Conservation (phyloP, 2,888 invertebrate species). For the Acronicta aceris region DNA sequence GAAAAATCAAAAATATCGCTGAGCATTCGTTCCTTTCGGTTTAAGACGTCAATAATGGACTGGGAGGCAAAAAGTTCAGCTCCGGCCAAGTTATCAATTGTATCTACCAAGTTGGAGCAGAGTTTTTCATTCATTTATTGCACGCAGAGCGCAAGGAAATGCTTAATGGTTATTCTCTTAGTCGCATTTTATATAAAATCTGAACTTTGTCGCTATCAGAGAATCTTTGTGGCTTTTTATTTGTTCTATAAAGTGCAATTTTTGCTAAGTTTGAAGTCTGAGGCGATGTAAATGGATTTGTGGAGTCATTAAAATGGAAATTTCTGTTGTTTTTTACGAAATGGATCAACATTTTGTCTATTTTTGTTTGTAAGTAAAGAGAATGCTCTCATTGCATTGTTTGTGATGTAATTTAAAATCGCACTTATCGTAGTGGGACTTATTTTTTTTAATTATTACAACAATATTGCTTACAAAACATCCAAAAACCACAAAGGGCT, state of each 20-base stretch:
- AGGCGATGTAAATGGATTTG: conserved; percentile 66
- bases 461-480: too few relatives aligned
- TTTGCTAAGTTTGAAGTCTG: conserved; percentile 67
- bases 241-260: conserved; percentile 71
- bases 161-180: conserved; percentile 81
- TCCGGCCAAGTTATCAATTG: conserved; percentile 83
- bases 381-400: conserved; percentile 11
- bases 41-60: conserved; percentile 78
- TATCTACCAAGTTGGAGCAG: conserved; percentile 75
- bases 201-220: conserved; percentile 75
- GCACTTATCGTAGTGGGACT: too few relatives aligned
- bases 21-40: conserved; percentile 66
- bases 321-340: conserved; percentile 28
- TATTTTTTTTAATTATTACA: too few relatives aligned
- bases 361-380: conserved; percentile 1
- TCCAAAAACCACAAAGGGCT: too few relatives aligned
- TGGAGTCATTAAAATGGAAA: conserved; percentile 64
- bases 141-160: conserved; percentile 78
- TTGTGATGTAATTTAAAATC: not conserved
- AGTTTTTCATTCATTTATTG: conserved; percentile 85
- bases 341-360: conserved; percentile 33
- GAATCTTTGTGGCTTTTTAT: conserved; percentile 70
- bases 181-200: conserved; percentile 75
- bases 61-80: conserved; percentile 80
- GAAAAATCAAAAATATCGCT: conserved; percentile 66